phyloP scores from a whole-genome alignment of 2,113 vertebrate species.

The Antechinus stuartii region DNA sequence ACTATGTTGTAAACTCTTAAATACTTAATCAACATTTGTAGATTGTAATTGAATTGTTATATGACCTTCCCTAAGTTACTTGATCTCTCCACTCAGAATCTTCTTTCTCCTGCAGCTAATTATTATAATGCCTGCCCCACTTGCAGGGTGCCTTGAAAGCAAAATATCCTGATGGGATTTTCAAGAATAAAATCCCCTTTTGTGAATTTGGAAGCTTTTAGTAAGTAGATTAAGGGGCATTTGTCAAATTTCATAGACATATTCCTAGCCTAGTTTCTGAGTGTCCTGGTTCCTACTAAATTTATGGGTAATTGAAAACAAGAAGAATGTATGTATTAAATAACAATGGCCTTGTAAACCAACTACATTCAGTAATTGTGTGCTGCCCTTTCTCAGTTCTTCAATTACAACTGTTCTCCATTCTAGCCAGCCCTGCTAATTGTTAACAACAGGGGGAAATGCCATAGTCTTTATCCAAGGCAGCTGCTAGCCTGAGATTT shows the following conservation, averaged over 20 bases:
- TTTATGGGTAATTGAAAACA: background rate
- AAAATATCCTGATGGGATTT: constrained; percentile 5
- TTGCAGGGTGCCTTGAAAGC: background rate
- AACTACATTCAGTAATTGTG: background rate
- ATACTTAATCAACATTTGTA: background rate
- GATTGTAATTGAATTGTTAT: background rate
- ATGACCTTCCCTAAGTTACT: background rate
- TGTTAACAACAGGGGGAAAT: background rate
- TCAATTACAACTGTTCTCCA: background rate
- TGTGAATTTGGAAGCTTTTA: background rate
- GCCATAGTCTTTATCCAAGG: background rate
- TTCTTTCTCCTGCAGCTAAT: background rate
- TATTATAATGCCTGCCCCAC: background rate
- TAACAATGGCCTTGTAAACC: constrained; percentile 4
- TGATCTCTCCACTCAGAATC: background rate
- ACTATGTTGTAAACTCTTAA: background rate
- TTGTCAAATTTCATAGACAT: background rate
- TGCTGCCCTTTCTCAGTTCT: background rate
- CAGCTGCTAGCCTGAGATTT: background rate
- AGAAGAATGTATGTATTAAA: constrained; percentile 26
- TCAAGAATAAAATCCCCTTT: constrained; percentile 3
- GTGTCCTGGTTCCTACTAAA: background rate
- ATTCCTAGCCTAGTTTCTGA: background rate
- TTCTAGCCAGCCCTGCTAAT: background rate
- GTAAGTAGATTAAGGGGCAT: background rate